Percentiles rank a stretch among this genome's conserved stretches.
These are phyloP conservation scores for Microctonus brassicae DNA, from an alignment of 2,888 invertebrate genomes.

Conservation along the genomic window DNA sequence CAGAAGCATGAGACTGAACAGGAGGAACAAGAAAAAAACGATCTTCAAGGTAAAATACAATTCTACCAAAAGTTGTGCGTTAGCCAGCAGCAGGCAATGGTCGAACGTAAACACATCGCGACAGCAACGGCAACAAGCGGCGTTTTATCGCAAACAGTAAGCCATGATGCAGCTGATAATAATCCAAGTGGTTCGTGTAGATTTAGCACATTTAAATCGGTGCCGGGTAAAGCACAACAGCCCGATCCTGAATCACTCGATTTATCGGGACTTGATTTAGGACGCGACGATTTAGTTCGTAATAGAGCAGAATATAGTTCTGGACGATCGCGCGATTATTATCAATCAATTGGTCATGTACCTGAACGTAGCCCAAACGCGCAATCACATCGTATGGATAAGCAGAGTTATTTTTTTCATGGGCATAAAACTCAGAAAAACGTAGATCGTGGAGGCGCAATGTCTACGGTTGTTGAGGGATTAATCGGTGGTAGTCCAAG, in stretches of 20 bases:
- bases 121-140: slow-evolving; percentile 45
- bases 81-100: slow-evolving; percentile 65
- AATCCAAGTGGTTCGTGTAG: slow-evolving; percentile 37
- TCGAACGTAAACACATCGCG: slow-evolving; percentile 73
- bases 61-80: slow-evolving; percentile 66
- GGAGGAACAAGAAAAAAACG: slow-evolving; percentile 65
- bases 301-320: slow-evolving; percentile 47
- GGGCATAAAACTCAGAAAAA: slow-evolving; percentile 64
- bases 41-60: slow-evolving; percentile 67
- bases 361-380: slow-evolving; percentile 43
- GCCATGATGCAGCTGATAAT: slow-evolving; percentile 37
- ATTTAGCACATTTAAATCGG: slow-evolving; percentile 63
- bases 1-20: slow-evolving; percentile 59
- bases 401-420: slow-evolving; percentile 65
- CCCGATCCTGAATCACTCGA: slow-evolving; percentile 49
- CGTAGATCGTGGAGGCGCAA: slow-evolving; percentile 46
- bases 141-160: slow-evolving; percentile 37
- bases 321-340: slow-evolving; percentile 42
- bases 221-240: slow-evolving; percentile 40
- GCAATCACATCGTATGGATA: slow-evolving; percentile 55
- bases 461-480: slow-evolving; percentile 10
- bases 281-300: slow-evolving; percentile 50
- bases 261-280: slow-evolving; percentile 53
- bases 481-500: slow-evolving; percentile 4
- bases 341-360: slow-evolving; percentile 36